phyloP scores from a whole-genome alignment of 2,113 vertebrate genomes.

The Brachypodius melanocephalos region DNA sequence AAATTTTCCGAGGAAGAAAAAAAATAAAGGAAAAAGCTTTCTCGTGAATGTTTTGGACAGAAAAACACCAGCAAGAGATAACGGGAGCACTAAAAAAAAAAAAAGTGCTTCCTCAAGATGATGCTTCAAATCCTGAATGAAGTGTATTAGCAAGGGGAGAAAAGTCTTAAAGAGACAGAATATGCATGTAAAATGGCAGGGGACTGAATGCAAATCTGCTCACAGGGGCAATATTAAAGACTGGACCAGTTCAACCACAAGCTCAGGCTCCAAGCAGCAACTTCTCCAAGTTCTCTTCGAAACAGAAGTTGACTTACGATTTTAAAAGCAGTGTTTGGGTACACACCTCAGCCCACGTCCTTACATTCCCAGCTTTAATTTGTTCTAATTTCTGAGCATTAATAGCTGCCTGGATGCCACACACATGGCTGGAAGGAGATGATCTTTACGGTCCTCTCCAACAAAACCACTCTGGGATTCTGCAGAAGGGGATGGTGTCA shows the following conservation, averaged over 20 bases:
- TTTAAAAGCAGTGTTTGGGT: not conserved
- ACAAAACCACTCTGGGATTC: not conserved
- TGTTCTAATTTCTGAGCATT: not conserved
- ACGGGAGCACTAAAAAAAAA: not conserved
- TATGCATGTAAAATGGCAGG: conserved; percentile 30
- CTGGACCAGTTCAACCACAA: not conserved
- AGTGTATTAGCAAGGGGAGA: not conserved
- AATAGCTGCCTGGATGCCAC: not conserved
- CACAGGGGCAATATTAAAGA: not conserved
- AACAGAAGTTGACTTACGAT: not conserved
- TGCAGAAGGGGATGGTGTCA: not conserved
- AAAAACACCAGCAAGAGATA: not conserved
- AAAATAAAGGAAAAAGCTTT: not conserved
- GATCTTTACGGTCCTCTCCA: not conserved
- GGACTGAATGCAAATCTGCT: not conserved
- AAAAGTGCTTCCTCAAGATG: not conserved
- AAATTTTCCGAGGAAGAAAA: not conserved
- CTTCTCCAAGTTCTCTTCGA: not conserved
- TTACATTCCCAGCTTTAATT: not conserved
- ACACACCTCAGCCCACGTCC: not conserved
- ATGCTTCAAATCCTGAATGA: not conserved
- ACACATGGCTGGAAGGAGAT: not conserved
- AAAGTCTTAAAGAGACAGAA: not conserved
- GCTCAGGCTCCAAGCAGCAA: not conserved
- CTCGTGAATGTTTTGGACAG: not conserved